phyloP scores from a whole-genome alignment of 2,888 invertebrate species.

The Ryuthela nishihirai region DNA sequence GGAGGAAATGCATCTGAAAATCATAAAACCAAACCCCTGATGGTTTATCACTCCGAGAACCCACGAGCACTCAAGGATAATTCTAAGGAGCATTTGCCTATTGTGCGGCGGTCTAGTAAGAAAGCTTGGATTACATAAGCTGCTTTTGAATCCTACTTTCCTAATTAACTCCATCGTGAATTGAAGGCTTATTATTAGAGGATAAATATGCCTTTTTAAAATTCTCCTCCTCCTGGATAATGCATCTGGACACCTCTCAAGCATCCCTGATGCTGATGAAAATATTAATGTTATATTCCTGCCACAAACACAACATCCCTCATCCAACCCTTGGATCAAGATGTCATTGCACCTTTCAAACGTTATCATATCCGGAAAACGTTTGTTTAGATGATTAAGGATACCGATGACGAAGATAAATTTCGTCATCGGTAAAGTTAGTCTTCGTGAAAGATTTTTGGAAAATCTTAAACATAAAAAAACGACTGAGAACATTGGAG shows the following conservation, averaged over 20 bases:
- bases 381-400: neutral
- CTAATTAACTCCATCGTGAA: neutral
- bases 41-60: conserved; percentile 47
- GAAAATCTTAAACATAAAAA: neutral
- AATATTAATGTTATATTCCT: conserved; percentile 1
- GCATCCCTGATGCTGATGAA: neutral
- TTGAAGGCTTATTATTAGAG: neutral
- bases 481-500: neutral
- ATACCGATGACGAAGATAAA: conserved; percentile 1
- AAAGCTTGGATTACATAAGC: neutral
- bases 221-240: conserved; percentile 1
- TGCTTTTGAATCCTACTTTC: neutral
- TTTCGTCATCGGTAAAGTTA: too few relatives aligned
- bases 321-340: conserved; percentile 20
- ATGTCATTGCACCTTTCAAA: conserved; percentile 1
- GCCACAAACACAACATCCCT: conserved; percentile 12
- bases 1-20: conserved; percentile 45
- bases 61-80: conserved; percentile 38
- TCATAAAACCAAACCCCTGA: conserved; percentile 46
- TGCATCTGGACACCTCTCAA: neutral
- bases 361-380: neutral
- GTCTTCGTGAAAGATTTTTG: neutral
- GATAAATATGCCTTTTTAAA: neutral
- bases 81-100: neutral
- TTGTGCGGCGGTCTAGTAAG: neutral